Evolutionary conservation across 2,888 invertebrate species (phyloP).

Genomic region (Pachliopta kotzebuea): DNA sequence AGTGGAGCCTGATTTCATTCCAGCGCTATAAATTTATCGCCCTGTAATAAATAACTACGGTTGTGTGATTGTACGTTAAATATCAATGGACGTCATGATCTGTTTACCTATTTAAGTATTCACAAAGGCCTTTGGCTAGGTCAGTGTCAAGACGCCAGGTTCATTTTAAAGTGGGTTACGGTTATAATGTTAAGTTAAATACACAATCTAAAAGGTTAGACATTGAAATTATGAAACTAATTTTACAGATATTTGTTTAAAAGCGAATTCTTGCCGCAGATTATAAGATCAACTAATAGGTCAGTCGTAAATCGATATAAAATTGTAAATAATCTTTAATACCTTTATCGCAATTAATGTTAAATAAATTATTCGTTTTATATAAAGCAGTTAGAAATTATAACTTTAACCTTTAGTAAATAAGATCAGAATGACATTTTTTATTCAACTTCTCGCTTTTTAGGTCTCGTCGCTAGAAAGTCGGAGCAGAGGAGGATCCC

Average conservation of each 20-base stretch:
- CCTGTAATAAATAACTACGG: not conserved
- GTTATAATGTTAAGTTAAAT: not conserved
- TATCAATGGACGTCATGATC: not conserved
- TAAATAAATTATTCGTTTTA: not conserved
- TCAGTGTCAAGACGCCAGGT: not conserved
- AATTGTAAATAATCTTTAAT: too few relatives aligned
- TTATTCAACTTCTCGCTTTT: conserved; percentile 10
- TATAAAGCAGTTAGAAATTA: not conserved
- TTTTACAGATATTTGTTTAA: too few relatives aligned
- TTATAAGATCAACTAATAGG: too few relatives aligned
- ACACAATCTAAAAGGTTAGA: not conserved
- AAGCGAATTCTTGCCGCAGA: too few relatives aligned
- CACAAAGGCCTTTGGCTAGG: not conserved
- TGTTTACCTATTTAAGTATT: conserved; percentile 4
- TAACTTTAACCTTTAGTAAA: not conserved
- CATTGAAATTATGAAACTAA: too few relatives aligned
- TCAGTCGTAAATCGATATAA: too few relatives aligned
- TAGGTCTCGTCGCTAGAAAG: conserved; percentile 21
- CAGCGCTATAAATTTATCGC: conserved; percentile 31
- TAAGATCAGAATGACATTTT: not conserved
- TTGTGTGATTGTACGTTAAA: not conserved
- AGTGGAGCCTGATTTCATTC: conserved; percentile 50
- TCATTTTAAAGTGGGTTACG: not conserved
- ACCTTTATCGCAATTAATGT: too few relatives aligned
- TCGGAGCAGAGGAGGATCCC: conserved; percentile 35